Conservation (phyloP, 2,888 invertebrate genomes). For the Unio delphinus region DNA sequence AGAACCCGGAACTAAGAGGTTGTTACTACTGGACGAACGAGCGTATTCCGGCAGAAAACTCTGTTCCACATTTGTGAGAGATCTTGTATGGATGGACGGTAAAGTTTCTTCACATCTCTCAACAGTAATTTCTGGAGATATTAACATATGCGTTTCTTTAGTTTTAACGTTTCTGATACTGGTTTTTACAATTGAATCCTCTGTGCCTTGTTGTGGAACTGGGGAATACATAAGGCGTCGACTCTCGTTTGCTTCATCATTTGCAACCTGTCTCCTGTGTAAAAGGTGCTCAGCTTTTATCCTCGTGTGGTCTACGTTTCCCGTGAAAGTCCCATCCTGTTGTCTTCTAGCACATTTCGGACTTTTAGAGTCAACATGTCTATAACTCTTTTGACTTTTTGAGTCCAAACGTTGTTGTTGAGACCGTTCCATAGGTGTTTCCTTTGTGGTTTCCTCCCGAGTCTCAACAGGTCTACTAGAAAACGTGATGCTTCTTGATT, state of each 20-base stretch:
- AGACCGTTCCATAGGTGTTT: no score
- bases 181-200: slow-evolving; percentile 1
- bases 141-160: not conserved
- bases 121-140: slow-evolving; percentile 9
- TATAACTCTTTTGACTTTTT: no score
- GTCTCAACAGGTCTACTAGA: no score
- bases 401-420: no score
- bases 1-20: slow-evolving; percentile 3
- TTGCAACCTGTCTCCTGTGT: not conserved
- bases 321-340: no score
- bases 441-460: no score
- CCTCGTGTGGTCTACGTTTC: no score
- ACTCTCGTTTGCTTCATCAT: slow-evolving; percentile 6
- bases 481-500: no score
- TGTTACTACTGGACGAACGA: slow-evolving; percentile 1
- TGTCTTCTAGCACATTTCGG: no score
- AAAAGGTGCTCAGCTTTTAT: no score
- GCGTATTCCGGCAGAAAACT: not conserved
- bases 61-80: not conserved
- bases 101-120: slow-evolving; percentile 8
- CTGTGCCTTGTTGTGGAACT: slow-evolving; percentile 2
- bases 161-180: slow-evolving; percentile 3
- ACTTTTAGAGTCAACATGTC: no score
- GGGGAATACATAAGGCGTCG: slow-evolving; percentile 9
- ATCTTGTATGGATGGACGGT: slow-evolving; percentile 2